Conservation (phyloP, 2,113 vertebrate genomes). For the Platycercus adscitus region DNA sequence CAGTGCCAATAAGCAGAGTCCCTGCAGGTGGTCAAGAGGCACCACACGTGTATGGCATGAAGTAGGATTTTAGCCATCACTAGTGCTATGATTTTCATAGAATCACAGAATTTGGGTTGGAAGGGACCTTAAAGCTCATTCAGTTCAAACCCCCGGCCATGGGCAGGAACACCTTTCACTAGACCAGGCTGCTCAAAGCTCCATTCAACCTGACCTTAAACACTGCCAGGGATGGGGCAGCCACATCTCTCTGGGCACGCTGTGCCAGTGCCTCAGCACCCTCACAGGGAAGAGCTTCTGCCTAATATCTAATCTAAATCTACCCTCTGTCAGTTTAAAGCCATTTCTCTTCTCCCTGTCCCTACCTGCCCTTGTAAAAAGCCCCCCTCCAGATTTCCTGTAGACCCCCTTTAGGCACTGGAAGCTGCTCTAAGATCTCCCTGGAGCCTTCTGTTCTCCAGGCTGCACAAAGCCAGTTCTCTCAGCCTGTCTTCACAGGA, state of each 20-base stretch:
- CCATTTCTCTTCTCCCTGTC: neutral
- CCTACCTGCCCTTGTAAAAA: neutral
- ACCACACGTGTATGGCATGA: accelerated
- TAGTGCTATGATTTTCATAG: neutral
- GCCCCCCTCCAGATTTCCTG: neutral
- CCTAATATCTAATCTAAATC: neutral
- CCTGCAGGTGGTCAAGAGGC: no score
- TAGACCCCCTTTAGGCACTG: neutral
- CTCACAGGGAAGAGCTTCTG: neutral
- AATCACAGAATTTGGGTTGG: neutral
- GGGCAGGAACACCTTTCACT: neutral
- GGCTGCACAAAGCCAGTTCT: neutral
- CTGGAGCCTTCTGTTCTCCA: neutral
- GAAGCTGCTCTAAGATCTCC: neutral
- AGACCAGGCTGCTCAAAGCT: neutral
- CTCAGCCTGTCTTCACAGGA: neutral
- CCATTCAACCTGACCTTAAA: neutral
- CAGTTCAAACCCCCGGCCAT: neutral
- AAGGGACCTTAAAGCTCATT: neutral
- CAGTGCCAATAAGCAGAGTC: neutral
- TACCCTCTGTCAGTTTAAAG: neutral
- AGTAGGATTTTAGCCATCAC: neutral
- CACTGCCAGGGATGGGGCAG: neutral
- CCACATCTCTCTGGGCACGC: neutral
- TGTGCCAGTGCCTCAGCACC: neutral